Base-by-base conservation (phyloP, 2,113 vertebrate species). In the Colistium nudipinnis region DNA sequence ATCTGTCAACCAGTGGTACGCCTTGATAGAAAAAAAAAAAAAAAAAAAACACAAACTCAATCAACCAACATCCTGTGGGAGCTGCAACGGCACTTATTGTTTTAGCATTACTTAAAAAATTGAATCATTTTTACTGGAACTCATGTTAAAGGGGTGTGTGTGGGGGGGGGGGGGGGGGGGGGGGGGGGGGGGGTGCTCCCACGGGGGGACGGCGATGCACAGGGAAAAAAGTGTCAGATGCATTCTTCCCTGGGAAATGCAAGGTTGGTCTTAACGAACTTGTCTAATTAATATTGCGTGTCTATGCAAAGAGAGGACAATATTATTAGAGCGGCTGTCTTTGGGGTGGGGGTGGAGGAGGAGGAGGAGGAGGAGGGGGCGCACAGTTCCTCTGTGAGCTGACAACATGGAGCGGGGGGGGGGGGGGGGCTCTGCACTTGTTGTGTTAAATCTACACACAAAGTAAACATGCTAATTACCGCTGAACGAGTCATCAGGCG, bases 61-160 rank as follows among this genome's bases (percentile, higher is more conserved):
- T 87, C 87, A 71, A 61, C 62, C 64, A 1, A 49, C 43, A 11
- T 87, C 89, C 90, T 75, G n/a, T 64, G 87, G 90, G 89, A 91
- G 62, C 74, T 51, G 44, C 28, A 73, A 72, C 77, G 81, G 72
- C 63, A 36, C 89, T 85, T 91, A 89, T 91, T 90, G 87, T 91
- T 90, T 88, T 87, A 89, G 85, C 81, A 89, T 87, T 89, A 90
- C 86, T 92, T 90, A 89, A 91, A 88, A 70, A 80, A 65, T 92
- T 92, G 87, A 90, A 93, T 91, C 83, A 78, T 86, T 88, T 85
- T 82, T 83, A 77, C 70, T 78, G 8, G 49, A 86, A 87, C 84
- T 80, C 65, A 47, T 77, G 76, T 65, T 80, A 72, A n/a, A n/a
- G n/a, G n/a, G n/a, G n/a, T n/a, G n/a, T n/a, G n/a, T n/a, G n/a